Evolutionary conservation across 2,797 vertebrate species (phyloP), one percentile per base, ranked within the genome.

Genomic region (Falco cherrug): DNA sequence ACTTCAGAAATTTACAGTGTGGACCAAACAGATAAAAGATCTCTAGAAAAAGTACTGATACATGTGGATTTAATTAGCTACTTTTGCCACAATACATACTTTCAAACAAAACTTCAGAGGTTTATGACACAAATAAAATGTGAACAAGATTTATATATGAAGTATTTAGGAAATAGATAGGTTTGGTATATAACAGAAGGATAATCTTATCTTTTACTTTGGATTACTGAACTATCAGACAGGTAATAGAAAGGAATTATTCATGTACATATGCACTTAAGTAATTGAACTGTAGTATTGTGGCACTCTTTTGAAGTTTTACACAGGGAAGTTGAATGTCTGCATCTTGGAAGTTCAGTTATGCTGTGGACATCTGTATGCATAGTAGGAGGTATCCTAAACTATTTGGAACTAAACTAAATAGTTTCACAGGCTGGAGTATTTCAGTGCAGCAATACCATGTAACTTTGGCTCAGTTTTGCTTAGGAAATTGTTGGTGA

Each of bases 1-100:
- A 70, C 59, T 77, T 83, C 47, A 92, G 74, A 93, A 88, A 24
- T 96, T 93, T 77, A 84, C 56, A 64, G 7, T 89, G 93, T 11
- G 61, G 47, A 79, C 26, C 77, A 90, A 90, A 26, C 1, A 85
- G 17, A 92, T 56, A 95, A 79, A 88, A 75, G 4, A 74, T 41
- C 8, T 84, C 61, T 59, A 21, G 60, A 92, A 92, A 75, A 6
- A 70, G 1, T 63, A 26, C 1, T 69, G 7, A n/a, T 81, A 65
- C 35, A 37, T 31, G 11, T 54, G 9, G 20, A 50, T 90, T 93
- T 90, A 50, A 84, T 92, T 84, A 65, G 25, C 43, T 88, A 65
- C 17, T 8, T 92, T 89, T 89, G 37, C 10, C 33, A 56, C 17
- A 84, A 50, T 57, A 69, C 6, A 20, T 33, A 69, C 16, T 74